Evolutionary conservation across 2,888 invertebrate species (phyloP).

Genomic region (Rhynchonema sp.): DNA sequence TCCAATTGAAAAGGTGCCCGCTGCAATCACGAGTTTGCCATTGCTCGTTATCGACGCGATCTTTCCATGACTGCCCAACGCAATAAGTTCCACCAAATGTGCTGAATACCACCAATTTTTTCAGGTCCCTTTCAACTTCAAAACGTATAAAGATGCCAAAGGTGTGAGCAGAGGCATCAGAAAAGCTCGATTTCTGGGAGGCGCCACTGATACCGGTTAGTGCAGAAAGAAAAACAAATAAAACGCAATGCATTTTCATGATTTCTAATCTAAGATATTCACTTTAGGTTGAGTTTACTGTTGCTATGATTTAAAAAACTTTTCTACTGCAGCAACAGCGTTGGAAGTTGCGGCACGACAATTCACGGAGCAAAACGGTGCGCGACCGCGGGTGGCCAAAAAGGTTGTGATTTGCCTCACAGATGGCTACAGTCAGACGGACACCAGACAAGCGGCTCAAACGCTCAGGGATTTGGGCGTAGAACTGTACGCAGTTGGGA

Average conservation of each 20-base stretch:
- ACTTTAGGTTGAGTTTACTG: too few species aligned
- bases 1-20: too few species aligned
- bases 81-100: not conserved
- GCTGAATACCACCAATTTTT: too few species aligned
- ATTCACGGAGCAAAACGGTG: not conserved
- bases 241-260: not conserved
- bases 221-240: not conserved
- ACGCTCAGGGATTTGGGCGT: not conserved
- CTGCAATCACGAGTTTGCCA: too few species aligned
- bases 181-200: not conserved
- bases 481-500: not conserved
- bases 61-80: not conserved
- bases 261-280: too few species aligned
- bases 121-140: not conserved
- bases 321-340: not conserved
- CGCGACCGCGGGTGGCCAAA: not conserved
- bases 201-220: not conserved
- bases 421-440: not conserved
- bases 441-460: not conserved
- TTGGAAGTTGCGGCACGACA: not conserved
- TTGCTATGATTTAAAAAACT: too few species aligned
- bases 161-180: not conserved
- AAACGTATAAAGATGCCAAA: not conserved
- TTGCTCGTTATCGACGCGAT: too few species aligned
- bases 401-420: not conserved